These are phyloP conservation scores for Odontamblyopus rebecca DNA, from an alignment of 2,797 vertebrate species.

Conservation along the genomic window DNA sequence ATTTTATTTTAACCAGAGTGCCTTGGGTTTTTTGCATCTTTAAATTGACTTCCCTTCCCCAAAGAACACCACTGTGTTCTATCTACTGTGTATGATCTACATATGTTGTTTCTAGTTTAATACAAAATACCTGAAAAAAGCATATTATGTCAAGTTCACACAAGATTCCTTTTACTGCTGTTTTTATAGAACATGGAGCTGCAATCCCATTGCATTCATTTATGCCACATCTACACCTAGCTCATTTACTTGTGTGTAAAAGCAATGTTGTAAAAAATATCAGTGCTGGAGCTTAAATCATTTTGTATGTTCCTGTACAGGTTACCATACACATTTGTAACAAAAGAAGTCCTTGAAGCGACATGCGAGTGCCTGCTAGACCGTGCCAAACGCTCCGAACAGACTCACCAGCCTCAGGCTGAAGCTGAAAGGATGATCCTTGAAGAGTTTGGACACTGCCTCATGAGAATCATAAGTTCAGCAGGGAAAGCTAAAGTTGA, in stretches of 20 bases:
- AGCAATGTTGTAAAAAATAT: not conserved
- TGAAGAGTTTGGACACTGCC: slow-evolving; percentile 97
- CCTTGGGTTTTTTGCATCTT: too few relatives aligned
- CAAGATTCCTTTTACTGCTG: not conserved
- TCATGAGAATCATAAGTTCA: slow-evolving; percentile 95
- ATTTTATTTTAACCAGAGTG: too few relatives aligned
- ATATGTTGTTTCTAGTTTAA: not conserved
- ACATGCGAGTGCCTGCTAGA: slow-evolving; percentile 95
- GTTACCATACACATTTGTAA: slow-evolving; percentile 94
- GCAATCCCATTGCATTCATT: too few relatives aligned
- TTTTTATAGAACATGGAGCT: too few relatives aligned
- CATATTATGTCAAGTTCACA: not conserved
- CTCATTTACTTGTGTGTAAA: too few relatives aligned
- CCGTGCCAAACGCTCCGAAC: slow-evolving; percentile 90
- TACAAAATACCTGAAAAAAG: not conserved
- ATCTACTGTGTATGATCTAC: too few relatives aligned
- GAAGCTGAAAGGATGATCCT: slow-evolving; percentile 91
- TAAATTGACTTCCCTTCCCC: too few relatives aligned
- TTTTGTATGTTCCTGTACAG: slow-evolving; percentile 66
- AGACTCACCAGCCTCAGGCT: slow-evolving; percentile 84
- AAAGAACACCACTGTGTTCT: too few relatives aligned
- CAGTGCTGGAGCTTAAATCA: not conserved
- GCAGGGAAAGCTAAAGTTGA: slow-evolving; percentile 95
- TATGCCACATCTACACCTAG: not conserved
- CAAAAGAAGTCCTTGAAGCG: slow-evolving; percentile 94